Base-by-base conservation (phyloP, 1,140 invertebrate genomes). In the Drosophila nebulosa region DNA sequence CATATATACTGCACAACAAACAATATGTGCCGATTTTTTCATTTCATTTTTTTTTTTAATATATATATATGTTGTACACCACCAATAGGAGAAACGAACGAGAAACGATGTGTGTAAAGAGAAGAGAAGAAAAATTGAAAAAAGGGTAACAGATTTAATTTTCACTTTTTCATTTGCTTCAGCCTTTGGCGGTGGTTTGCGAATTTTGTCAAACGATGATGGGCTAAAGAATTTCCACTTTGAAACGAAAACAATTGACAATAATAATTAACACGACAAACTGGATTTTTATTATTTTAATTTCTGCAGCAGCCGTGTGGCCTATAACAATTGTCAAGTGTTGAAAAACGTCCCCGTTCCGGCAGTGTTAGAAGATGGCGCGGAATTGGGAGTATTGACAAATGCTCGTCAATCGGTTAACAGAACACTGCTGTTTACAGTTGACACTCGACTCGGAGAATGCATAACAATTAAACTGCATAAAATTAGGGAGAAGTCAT, bases 131-230 rank as follows among this genome's bases (percentile, higher is more conserved):
- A 46, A 63, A 67, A 66, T 55, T 62, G 58, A 70, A 84, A 77
- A 79, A 77, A 76, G 73, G 65, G 63, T 77, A 74, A 68, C 69
- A 65, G 74, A 75, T 74, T 73, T 66, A 53, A 42, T 69, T 64
- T 46, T 53, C 22, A 18, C 16, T 58, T 64, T 58, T 55, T 55
- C 27, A 10, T 30, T 30, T 32, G 30, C 30, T 32, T 32, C 30
- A 7, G 10, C 50, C 50, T 26, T 53, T 53, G 18, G 39, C 39
- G 39, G 39, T 21, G 7, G 39, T 9, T 46, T 21, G 16, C 9
- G 7, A 4, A 21, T 18, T 46, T 46, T 6, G 16, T 7, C 18
- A 46, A 18, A 46, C 18, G 2, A 21, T 6, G 39, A 18, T 2
- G 39, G 16, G 39, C 16, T 46, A 21, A 21, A 46, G 16, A 46